Conservation (phyloP, 2,888 invertebrate genomes). For the Odontothrips loti region DNA sequence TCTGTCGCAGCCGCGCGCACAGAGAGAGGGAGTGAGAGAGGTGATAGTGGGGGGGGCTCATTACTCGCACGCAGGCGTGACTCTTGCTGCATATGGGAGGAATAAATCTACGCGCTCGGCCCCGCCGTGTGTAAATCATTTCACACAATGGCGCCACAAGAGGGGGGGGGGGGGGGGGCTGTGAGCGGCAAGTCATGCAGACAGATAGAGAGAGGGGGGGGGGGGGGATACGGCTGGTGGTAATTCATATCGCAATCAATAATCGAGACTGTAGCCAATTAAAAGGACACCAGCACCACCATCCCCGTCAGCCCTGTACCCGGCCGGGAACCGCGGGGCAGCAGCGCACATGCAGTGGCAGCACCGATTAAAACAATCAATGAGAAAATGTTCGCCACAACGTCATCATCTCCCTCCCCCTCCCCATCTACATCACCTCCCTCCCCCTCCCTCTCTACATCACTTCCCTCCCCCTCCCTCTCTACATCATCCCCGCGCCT, state of each 20-base stretch:
- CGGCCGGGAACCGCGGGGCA: no score
- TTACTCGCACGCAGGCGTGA: no score
- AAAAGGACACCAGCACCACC: neutral
- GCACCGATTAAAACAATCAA: neutral
- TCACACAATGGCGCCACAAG: neutral
- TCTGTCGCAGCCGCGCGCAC: neutral
- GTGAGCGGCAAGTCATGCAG: no score
- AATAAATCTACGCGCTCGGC: neutral
- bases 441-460: neutral
- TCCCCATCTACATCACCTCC: neutral
- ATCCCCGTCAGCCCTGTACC: neutral
- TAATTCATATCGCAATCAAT: no score
- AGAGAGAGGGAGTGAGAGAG: neutral
- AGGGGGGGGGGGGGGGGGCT: no score
- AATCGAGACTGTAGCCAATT: no score
- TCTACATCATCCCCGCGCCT: no score
- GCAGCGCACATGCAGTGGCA: neutral
- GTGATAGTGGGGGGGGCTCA: neutral
- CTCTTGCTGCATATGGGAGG: neutral
- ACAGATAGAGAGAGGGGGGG: no score
- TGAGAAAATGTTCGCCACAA: no score
- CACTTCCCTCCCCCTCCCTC: neutral
- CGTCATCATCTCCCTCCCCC: neutral
- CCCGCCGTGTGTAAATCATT: neutral
- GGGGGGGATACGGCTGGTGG: no score